Evolutionary conservation across 2,113 vertebrate genomes (phyloP).

Genomic region (Rynchops niger): DNA sequence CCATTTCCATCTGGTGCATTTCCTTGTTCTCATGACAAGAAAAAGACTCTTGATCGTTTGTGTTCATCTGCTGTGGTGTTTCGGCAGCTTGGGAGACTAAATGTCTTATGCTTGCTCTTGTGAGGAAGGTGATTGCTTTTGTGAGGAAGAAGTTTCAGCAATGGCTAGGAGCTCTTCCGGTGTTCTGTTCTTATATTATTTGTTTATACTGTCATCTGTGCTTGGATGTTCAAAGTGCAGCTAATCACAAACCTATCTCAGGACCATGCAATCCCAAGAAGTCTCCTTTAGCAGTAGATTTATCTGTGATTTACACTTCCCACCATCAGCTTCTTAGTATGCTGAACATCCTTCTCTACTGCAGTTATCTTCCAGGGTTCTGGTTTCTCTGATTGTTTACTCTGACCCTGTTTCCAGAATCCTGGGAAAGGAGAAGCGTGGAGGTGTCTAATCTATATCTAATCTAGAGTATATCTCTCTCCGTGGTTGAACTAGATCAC

Average conservation of each 20-base stretch:
- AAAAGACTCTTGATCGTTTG: neutral
- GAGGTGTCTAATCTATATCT: neutral
- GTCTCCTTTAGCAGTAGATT: neutral
- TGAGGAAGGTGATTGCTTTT: neutral
- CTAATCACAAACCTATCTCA: neutral
- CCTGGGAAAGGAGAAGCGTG: neutral
- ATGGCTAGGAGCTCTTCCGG: neutral
- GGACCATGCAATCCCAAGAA: neutral
- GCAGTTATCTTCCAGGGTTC: neutral
- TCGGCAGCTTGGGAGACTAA: neutral
- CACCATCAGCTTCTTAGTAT: neutral
- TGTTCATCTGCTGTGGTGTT: neutral
- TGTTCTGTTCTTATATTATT: neutral
- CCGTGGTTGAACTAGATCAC: neutral
- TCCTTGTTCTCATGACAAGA: neutral
- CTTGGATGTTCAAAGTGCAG: neutral
- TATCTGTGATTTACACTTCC: neutral
- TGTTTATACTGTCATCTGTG: neutral
- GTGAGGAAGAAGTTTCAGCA: neutral
- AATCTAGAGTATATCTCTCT: neutral
- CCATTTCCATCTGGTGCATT: neutral
- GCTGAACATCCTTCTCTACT: neutral
- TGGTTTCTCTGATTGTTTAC: neutral
- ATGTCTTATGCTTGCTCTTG: neutral
- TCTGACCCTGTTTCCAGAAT: neutral